Evolutionary conservation across 2,797 vertebrate genomes (phyloP), one percentile per base, ranked within the genome.

Genomic region (Leuciscus waleckii): DNA sequence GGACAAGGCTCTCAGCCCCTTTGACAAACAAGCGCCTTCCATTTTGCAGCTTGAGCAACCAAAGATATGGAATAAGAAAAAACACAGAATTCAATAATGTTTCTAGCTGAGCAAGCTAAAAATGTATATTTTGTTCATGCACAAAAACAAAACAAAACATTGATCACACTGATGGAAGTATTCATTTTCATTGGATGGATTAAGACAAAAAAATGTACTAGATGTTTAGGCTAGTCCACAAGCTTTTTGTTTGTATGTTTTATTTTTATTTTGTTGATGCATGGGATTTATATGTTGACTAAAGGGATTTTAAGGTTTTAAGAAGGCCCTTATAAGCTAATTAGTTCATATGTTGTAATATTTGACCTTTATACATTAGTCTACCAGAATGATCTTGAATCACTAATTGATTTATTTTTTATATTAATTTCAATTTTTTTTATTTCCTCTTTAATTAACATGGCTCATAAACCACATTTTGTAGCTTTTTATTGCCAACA

Each of bases 21-120:
- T 92, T 94, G 94, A 93, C 91, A 94, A 94, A 93, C 92, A 93
- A 93, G 89, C 92, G 90, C 92, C 92, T 91, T 91, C 90, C 93
- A 92, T 92, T 93, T 92, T 92, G 91, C 88, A 77, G 82, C 89
- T 90, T 81, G 88, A 91, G 93, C 91, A 90, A 92, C 92, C 91
- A 88, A 88, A 92, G 90, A 93, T 91, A 91, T 90, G 86, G 87
- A 78, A 81, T 87, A 77, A 85, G 89, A 43, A 79, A 78, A 93
- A 90, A 92, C 86, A 92, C 88, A 90, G 86, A 87, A 89, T 90
- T 89, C 86, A 73, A 85, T 85, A 74, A 79, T 73, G 41, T 63
- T 85, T 73, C 41, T 51, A 56, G 83, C 11, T 71, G 41, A 74
- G 77, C 7, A 80, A 71, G 56, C 41, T 78, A 74, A 73, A 61